Percentiles rank a stretch among this genome's conserved stretches.
These are phyloP conservation scores for Dromaius novaehollandiae DNA, from an alignment of 2,113 vertebrate genomes.

Conservation along the genomic window DNA sequence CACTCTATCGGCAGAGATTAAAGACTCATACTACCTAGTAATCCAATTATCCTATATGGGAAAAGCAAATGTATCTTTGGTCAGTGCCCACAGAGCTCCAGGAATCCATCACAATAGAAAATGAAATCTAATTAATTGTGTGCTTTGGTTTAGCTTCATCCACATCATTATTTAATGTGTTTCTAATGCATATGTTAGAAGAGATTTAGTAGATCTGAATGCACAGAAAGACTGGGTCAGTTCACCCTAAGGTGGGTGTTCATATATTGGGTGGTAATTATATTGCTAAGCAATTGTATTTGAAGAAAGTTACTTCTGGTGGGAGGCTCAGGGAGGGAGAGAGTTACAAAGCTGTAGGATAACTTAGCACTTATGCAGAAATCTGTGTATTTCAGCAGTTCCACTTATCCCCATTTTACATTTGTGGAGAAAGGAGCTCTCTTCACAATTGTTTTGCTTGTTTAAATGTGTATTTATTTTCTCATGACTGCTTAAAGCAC, in stretches of 20 bases:
- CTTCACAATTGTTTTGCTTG: neutral
- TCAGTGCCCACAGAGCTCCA: constrained; percentile 50
- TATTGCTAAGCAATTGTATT: neutral
- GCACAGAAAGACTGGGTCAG: neutral
- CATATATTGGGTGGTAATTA: neutral
- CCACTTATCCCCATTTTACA: neutral
- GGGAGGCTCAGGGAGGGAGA: neutral
- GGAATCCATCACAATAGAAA: constrained; percentile 61
- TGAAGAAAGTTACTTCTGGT: neutral
- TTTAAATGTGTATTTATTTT: neutral
- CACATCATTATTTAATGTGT: constrained; percentile 45
- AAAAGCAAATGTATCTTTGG: constrained; percentile 71
- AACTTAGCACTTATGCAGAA: neutral
- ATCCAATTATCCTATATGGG: constrained; percentile 69
- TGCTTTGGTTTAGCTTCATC: constrained; percentile 41
- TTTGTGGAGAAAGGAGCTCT: neutral
- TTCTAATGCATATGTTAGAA: constrained; percentile 44
- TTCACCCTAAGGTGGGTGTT: neutral
- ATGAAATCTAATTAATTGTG: constrained; percentile 75
- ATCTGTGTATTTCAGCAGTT: neutral
- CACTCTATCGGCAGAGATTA: constrained; percentile 73
- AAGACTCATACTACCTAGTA: constrained; percentile 61
- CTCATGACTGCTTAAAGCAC: neutral
- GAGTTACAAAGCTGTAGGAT: neutral
- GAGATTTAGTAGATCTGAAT: constrained; percentile 46